These are phyloP conservation scores for Dolichopus griseipennis DNA, from an alignment of 2,888 invertebrate genomes.

Conservation along the genomic window DNA sequence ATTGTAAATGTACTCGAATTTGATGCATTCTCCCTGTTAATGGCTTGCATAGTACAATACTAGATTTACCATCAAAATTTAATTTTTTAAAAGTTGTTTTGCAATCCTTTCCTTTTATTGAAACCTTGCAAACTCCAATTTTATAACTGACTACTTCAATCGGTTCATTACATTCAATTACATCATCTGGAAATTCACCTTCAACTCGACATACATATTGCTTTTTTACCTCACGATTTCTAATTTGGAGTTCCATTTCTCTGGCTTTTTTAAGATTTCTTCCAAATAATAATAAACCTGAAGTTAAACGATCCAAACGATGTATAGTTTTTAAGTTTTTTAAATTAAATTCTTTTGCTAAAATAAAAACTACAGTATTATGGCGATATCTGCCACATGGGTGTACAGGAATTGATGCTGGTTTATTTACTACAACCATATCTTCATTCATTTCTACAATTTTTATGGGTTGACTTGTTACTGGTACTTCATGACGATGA, in stretches of 20 bases:
- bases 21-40: slow-evolving; percentile 95
- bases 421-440: slow-evolving; percentile 96
- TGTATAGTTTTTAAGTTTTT: slow-evolving; percentile 84
- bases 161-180: slow-evolving; percentile 76
- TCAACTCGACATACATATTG: slow-evolving; percentile 90
- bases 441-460: slow-evolving; percentile 93
- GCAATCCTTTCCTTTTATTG: slow-evolving; percentile 80
- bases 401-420: slow-evolving; percentile 94
- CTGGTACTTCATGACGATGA: slow-evolving; percentile 95
- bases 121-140: slow-evolving; percentile 85
- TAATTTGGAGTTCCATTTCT: slow-evolving; percentile 85
- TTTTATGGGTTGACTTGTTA: slow-evolving; percentile 85
- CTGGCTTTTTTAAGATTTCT: slow-evolving; percentile 81
- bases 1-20: slow-evolving; percentile 92
- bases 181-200: slow-evolving; percentile 76
- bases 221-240: slow-evolving; percentile 78
- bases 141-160: slow-evolving; percentile 85
- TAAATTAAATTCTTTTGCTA: slow-evolving; percentile 86
- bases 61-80: slow-evolving; percentile 62
- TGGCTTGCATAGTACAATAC: slow-evolving; percentile 86
- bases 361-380: slow-evolving; percentile 87
- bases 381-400: slow-evolving; percentile 92
- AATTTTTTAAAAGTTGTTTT: slow-evolving; percentile 80
- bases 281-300: slow-evolving; percentile 77
- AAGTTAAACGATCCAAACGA: slow-evolving; percentile 87